Evolutionary conservation across 92 coral and sea anemone species (phyloP), one percentile per base, ranked within the genome.

Genomic region (Pocillopora meandrina): DNA sequence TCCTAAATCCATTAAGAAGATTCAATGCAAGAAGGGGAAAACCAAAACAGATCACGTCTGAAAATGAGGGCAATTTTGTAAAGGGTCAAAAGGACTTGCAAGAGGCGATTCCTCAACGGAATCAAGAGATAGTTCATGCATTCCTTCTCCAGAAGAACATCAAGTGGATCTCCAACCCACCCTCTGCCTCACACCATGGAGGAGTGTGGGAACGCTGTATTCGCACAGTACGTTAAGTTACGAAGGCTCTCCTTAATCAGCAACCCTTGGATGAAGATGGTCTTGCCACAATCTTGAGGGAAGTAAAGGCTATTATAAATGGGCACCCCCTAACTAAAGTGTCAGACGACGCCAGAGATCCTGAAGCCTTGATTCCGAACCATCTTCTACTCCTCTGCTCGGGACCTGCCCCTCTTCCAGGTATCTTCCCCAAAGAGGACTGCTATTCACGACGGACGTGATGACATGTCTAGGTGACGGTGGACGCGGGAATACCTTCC

Each of bases 401-500:
- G 17, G 89, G 86, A 59, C 89, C 91, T 23, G 35, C 85, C 13
- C 74, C 70, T 6, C 94, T 92, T 52, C 92, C 90, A 20, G 92
- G 84, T 36, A 34, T 78, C 33, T 89, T 88, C 42, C 58, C 23
- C 36, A 85, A 81, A 74, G 64, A 80, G 31, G 92, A 88, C 85
- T 76, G 26, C 86, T 85, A 91, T 61, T 80, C 78, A 12, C 78
- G 74, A 79, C 71, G 70, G 18, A 83, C 78, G 80, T 80, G 91
- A 91, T 79, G 87, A 17, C 94, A 88, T 42, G 94, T 91, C 31
- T 91, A 87, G 87, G 94, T 84, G 75, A 19, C 55, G 94, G 21
- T 87, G 92, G 94, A 68, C 64, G 35, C 85, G 86, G n/a, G 88
- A 91, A 78, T 85, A 91, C 58, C 70, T 91, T 26, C 92, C 94